A percentile compares a stretch with the other conserved stretches of the same genome.
These are phyloP conservation scores for Onthophagus sagittarius DNA, from an alignment of 2,888 invertebrate species.

Conservation along the genomic window DNA sequence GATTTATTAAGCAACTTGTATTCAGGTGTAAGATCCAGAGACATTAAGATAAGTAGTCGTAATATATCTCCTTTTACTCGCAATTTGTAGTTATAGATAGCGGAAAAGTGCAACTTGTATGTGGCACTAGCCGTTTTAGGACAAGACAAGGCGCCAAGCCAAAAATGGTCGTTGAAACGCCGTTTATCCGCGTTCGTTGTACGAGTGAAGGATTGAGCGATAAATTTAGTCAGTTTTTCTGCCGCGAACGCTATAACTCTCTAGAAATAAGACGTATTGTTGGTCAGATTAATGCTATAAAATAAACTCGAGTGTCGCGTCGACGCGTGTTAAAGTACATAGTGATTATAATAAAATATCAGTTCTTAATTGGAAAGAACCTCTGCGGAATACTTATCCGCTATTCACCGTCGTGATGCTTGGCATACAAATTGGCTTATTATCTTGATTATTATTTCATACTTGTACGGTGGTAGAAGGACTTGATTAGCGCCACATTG, in stretches of 20 bases:
- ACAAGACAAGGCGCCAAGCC: neutral
- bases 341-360: conserved; percentile 11
- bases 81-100: neutral
- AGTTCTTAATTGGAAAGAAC: conserved; percentile 7
- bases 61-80: neutral
- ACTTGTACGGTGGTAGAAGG: neutral
- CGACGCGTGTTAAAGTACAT: conserved; percentile 8
- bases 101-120: neutral
- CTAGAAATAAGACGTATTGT: conserved; percentile 10
- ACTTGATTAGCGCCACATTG: neutral
- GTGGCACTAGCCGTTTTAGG: neutral
- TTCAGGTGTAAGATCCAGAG: neutral
- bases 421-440: conserved; percentile 9
- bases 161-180: neutral
- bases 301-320: neutral
- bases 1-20: neutral
- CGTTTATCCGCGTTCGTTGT: neutral
- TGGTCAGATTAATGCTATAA: conserved; percentile 2
- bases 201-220: neutral
- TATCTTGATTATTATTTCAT: conserved; percentile 9
- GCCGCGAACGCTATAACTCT: neutral
- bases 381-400: neutral
- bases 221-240: neutral
- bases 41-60: neutral
- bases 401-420: neutral